phyloP scores from a whole-genome alignment of 2,113 vertebrate species.

The Aleadryas rufinucha region DNA sequence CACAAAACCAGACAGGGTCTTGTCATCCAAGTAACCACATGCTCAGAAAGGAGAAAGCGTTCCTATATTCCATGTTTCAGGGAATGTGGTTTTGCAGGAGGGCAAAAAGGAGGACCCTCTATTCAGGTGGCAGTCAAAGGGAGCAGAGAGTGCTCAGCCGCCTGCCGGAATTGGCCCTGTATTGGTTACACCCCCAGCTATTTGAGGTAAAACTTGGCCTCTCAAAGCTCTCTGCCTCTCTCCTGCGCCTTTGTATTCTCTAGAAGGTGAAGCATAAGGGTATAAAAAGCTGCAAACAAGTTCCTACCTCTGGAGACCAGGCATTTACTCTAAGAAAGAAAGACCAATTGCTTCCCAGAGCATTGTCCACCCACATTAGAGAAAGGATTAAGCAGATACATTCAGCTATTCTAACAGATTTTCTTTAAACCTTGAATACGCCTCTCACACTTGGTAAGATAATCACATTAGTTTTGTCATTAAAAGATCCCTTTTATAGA shows the following conservation, averaged over 20 bases:
- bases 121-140: constrained; percentile 27
- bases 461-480: constrained; percentile 99
- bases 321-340: constrained; percentile 86
- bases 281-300: constrained; percentile 86
- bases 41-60: accelerated
- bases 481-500: constrained; percentile 92
- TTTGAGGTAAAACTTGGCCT: constrained; percentile 44
- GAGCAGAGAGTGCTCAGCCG: neutral
- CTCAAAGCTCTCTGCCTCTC: constrained; percentile 54
- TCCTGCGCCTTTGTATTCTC: constrained; percentile 78
- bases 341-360: constrained; percentile 83
- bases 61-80: neutral
- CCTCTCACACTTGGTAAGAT: constrained; percentile 95
- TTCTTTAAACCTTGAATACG: constrained; percentile 92
- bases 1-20: neutral
- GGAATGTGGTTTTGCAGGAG: neutral
- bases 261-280: constrained; percentile 81
- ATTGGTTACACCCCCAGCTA: constrained; percentile 54
- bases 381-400: constrained; percentile 97
- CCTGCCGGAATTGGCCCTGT: neutral
- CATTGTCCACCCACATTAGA: constrained; percentile 94
- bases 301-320: constrained; percentile 82
- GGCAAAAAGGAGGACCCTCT: neutral
- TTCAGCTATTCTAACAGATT: constrained; percentile 99
- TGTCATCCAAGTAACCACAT: accelerated